Conservation (phyloP, 1,140 invertebrate species). For the Drosophila guanche region DNA sequence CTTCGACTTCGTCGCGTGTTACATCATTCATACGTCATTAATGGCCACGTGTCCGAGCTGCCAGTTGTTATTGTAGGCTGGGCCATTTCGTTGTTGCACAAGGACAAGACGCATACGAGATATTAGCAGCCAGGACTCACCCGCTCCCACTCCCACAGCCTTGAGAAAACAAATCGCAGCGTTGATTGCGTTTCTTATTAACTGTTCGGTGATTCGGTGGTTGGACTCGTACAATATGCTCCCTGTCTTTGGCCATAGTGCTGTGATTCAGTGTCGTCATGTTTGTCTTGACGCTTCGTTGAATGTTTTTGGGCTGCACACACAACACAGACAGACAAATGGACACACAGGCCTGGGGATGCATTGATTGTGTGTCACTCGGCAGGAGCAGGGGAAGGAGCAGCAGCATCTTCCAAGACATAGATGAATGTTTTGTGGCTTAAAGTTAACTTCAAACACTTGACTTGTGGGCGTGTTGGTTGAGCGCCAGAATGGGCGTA, state of each 20-base stretch:
- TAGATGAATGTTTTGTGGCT: constrained; percentile 27
- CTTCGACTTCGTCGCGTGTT: constrained; percentile 78
- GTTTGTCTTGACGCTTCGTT: constrained; percentile 80
- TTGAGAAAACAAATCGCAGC: constrained; percentile 82
- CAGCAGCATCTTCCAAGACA: not conserved
- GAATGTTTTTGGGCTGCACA: constrained; percentile 65
- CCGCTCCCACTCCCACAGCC: constrained; percentile 7
- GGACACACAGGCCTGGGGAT: constrained; percentile 41
- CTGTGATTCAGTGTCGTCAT: constrained; percentile 42
- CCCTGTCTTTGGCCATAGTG: constrained; percentile 44
- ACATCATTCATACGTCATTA: constrained; percentile 84
- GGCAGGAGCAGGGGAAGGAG: not conserved
- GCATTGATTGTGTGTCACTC: constrained; percentile 31
- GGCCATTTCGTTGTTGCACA: constrained; percentile 66
- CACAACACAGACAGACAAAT: constrained; percentile 60
- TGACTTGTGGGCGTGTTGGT: constrained; percentile 28
- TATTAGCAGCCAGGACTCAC: constrained; percentile 56
- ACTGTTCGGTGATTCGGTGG: constrained; percentile 67
- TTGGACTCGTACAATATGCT: constrained; percentile 63
- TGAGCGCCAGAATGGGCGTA: not conserved
- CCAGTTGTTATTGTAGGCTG: constrained; percentile 76
- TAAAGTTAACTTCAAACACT: constrained; percentile 34
- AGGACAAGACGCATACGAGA: constrained; percentile 40
- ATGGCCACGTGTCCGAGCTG: constrained; percentile 76
- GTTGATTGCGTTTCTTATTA: constrained; percentile 83